Evolutionary conservation across 2,113 vertebrate species (phyloP).

Genomic region (Chloroceryle aenea): DNA sequence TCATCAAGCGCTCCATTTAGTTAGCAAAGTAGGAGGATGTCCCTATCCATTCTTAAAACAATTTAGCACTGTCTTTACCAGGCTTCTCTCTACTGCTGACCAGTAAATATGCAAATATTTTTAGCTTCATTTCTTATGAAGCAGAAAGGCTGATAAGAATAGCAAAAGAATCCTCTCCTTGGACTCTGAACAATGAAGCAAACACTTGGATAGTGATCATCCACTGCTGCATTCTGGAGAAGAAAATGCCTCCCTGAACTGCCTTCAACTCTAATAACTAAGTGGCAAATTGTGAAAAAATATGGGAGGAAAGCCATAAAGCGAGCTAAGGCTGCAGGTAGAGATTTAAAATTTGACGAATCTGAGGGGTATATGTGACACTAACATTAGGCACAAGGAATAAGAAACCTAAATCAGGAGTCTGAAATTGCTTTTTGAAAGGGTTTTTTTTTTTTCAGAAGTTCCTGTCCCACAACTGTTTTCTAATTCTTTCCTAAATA

Average conservation of each 20-base stretch:
- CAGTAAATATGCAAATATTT: not conserved
- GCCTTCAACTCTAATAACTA: not conserved
- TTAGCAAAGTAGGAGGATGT: not conserved
- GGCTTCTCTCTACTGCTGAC: not conserved
- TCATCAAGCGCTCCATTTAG: not conserved
- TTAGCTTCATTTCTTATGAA: not conserved
- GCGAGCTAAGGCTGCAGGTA: not conserved
- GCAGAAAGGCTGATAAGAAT: not conserved
- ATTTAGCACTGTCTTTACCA: not conserved
- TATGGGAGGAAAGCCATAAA: not conserved
- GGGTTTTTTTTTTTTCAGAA: not conserved
- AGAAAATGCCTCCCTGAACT: not conserved
- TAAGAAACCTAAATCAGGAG: not conserved
- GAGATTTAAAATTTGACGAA: not conserved
- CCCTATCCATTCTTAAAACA: not conserved
- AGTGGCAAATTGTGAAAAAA: not conserved
- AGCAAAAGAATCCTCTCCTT: not conserved
- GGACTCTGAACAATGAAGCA: not conserved
- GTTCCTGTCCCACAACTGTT: not conserved
- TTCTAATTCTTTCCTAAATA: not conserved
- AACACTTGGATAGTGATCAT: not conserved
- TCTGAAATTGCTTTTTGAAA: not conserved
- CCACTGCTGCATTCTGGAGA: not conserved
- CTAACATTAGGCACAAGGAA: not conserved
- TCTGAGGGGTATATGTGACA: not conserved